Conservation (phyloP, 2,797 vertebrate species). For the Neosilurus hyrtlii region DNA sequence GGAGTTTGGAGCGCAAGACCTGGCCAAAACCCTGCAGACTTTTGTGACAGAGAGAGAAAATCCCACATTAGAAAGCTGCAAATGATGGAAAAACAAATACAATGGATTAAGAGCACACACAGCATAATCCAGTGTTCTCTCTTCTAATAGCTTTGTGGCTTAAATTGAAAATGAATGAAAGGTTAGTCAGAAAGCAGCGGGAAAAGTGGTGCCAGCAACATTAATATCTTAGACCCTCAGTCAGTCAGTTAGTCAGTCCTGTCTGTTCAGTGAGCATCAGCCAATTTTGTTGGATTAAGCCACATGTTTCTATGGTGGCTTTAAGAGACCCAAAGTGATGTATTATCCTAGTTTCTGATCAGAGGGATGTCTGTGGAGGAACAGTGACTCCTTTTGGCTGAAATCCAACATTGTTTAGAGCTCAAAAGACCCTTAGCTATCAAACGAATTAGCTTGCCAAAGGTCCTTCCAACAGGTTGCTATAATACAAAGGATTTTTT, state of each 20-base stretch:
- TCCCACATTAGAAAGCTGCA: slow-evolving; percentile 22
- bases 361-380: slow-evolving; percentile 41
- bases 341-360: slow-evolving; percentile 59
- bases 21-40: slow-evolving; percentile 24
- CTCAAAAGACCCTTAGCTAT: slow-evolving; percentile 56
- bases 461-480: slow-evolving; percentile 63
- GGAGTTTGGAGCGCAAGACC: slow-evolving; percentile 23
- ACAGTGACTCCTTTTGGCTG: slow-evolving; percentile 50
- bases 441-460: slow-evolving; percentile 58
- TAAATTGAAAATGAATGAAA: slow-evolving; percentile 63
- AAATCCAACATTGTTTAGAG: slow-evolving; percentile 67
- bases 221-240: slow-evolving; percentile 54
- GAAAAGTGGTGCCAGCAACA: slow-evolving; percentile 66
- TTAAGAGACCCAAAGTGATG: slow-evolving; percentile 38
- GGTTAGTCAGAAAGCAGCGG: slow-evolving; percentile 47
- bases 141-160: slow-evolving; percentile 63
- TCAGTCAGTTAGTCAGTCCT: slow-evolving; percentile 37
- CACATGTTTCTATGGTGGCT: slow-evolving; percentile 45
- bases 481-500: slow-evolving; percentile 25
- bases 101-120: slow-evolving; percentile 53
- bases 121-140: slow-evolving; percentile 64
- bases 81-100: slow-evolving; percentile 21
- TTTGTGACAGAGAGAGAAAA: slow-evolving; percentile 6
- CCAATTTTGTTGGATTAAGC: slow-evolving; percentile 48
- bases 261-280: slow-evolving; percentile 28